phyloP scores from a whole-genome alignment of 53 echinoderm and acorn worm genomes.

The Arbacia lixula region DNA sequence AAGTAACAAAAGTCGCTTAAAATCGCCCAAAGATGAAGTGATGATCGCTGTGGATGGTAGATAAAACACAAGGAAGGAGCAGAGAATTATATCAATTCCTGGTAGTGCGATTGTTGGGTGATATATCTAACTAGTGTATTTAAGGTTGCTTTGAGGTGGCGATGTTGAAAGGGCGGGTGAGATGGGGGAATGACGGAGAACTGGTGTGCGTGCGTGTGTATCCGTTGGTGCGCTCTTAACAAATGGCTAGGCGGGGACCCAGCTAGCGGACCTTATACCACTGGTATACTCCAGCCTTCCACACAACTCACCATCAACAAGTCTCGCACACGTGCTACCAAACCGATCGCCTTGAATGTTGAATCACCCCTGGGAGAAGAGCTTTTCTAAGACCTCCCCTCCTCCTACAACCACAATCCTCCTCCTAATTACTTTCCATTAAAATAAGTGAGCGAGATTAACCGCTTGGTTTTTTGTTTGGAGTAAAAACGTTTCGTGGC shows the following conservation, averaged over 20 bases:
- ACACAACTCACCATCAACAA: constrained; percentile 18
- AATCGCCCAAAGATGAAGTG: too few relatives aligned
- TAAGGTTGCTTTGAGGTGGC: too few relatives aligned
- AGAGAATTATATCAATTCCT: too few relatives aligned
- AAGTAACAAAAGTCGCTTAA: too few relatives aligned
- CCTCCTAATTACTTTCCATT: constrained; percentile 36
- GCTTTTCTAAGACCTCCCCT: background rate
- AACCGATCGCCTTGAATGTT: constrained; percentile 5
- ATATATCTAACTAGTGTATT: too few relatives aligned
- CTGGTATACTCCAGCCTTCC: too few relatives aligned
- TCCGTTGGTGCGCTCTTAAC: too few relatives aligned
- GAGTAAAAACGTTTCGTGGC: background rate
- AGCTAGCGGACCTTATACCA: too few relatives aligned
- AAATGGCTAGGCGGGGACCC: too few relatives aligned
- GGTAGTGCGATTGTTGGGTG: too few relatives aligned
- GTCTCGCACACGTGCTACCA: constrained; percentile 4
- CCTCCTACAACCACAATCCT: constrained; percentile 48
- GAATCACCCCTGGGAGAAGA: constrained; percentile 6
- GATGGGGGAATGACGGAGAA: background rate
- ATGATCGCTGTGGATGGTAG: too few relatives aligned
- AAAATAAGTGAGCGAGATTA: constrained; percentile 45
- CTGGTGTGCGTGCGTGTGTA: constrained; percentile 10
- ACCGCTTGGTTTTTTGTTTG: constrained; percentile 28
- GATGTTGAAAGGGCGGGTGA: background rate
- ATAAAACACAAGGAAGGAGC: too few relatives aligned